These are phyloP conservation scores for Gymnocypris eckloni DNA, from an alignment of 2,797 vertebrate genomes.

Conservation along the genomic window DNA sequence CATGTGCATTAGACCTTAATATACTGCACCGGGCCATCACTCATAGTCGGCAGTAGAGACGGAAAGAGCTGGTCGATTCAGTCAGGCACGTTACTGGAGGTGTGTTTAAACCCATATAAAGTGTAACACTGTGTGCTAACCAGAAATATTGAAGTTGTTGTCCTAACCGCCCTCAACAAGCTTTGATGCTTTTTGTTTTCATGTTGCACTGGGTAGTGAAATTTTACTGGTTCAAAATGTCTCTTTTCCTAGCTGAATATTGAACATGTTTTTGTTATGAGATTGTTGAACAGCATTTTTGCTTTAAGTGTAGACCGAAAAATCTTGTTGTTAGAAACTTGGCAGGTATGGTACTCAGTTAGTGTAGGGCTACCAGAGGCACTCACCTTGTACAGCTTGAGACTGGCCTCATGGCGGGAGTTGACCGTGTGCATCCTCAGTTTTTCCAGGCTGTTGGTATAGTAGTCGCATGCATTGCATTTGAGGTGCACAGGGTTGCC, in stretches of 20 bases:
- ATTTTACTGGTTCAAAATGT: background rate
- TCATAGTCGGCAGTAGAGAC: constrained; percentile 7
- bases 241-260: background rate
- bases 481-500: constrained; percentile 98
- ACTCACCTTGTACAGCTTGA: constrained; percentile 98
- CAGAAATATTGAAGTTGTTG: constrained; percentile 3
- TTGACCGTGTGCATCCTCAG: constrained; percentile 96
- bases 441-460: constrained; percentile 99
- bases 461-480: constrained; percentile 99
- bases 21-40: constrained; percentile 35
- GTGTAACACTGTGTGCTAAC: background rate
- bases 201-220: background rate
- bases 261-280: background rate
- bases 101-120: constrained; percentile 6
- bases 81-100: background rate
- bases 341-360: background rate
- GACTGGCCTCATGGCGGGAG: constrained; percentile 95
- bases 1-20: constrained; percentile 54
- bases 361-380: background rate
- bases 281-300: background rate
- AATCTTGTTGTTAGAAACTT: background rate
- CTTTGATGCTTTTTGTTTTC: background rate
- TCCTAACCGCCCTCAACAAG: background rate
- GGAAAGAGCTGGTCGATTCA: constrained; percentile 27
- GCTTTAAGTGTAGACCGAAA: background rate